These are phyloP conservation scores for Deilephila elpenor DNA, from an alignment of 2,888 invertebrate genomes.

Conservation along the genomic window DNA sequence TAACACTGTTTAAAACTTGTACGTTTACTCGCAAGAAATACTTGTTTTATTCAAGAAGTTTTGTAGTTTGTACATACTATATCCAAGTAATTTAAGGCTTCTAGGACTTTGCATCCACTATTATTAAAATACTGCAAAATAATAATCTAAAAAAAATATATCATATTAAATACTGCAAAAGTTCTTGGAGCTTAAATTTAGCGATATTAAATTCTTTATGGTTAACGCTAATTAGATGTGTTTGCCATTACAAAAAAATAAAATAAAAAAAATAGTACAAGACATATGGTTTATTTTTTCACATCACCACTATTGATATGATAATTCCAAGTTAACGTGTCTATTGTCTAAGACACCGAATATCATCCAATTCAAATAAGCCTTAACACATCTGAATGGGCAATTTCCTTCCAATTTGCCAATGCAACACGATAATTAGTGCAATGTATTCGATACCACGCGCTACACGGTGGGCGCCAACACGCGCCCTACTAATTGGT, in stretches of 20 bases:
- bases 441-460: slow-evolving; percentile 40
- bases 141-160: no score
- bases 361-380: neutral
- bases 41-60: neutral
- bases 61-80: neutral
- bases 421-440: slow-evolving; percentile 39
- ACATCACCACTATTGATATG: no score
- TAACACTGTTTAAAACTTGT: neutral
- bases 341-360: neutral
- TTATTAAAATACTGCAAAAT: neutral
- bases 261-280: no score
- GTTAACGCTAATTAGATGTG: no score
- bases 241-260: no score
- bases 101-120: no score
- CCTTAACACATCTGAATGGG: neutral
- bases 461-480: slow-evolving; percentile 43
- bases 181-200: no score
- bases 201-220: no score
- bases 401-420: slow-evolving; percentile 14
- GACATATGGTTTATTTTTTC: no score
- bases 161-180: no score
- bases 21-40: neutral
- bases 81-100: no score
- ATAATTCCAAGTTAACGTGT: neutral
- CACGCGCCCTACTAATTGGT: slow-evolving; percentile 41